These are phyloP conservation scores for Tyrannus savana DNA, from an alignment of 2,113 vertebrate species.

Conservation along the genomic window DNA sequence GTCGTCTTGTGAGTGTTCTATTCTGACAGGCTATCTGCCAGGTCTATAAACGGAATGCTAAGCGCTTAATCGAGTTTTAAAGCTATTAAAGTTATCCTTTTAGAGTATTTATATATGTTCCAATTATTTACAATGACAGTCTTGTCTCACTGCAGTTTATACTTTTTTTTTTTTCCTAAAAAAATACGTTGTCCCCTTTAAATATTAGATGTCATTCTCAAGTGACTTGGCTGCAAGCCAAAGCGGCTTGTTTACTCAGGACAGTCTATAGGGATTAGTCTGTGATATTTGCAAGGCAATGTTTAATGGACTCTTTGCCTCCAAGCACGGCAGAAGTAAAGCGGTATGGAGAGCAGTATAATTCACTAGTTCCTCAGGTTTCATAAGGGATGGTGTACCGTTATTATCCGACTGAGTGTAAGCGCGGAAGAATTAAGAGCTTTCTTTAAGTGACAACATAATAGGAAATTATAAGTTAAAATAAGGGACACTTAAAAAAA, in stretches of 20 bases:
- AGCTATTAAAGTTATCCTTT: not conserved
- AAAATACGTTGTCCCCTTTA: not conserved
- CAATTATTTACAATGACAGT: rapidly evolving
- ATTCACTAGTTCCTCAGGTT: not conserved
- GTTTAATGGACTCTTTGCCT: rapidly evolving
- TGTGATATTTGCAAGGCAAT: not conserved
- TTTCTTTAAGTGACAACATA: too few relatives aligned
- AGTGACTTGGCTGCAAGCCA: not conserved
- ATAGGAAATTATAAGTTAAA: not conserved
- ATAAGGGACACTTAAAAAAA: rapidly evolving
- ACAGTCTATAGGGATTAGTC: not conserved
- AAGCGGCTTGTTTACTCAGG: not conserved
- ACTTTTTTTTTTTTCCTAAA: not conserved
- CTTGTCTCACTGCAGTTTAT: not conserved
- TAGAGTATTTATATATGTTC: rapidly evolving
- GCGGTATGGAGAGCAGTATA: rapidly evolving
- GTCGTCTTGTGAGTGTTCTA: not conserved
- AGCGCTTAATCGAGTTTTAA: not conserved
- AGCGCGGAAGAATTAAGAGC: not conserved
- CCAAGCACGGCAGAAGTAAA: too few relatives aligned
- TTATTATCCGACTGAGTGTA: rapidly evolving
- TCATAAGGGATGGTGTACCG: too few relatives aligned
- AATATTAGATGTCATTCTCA: not conserved
- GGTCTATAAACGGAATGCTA: not conserved
- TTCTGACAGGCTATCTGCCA: too few relatives aligned